Base-by-base conservation (phyloP, 2,888 invertebrate species). In the Ophonus ardosiacus region DNA sequence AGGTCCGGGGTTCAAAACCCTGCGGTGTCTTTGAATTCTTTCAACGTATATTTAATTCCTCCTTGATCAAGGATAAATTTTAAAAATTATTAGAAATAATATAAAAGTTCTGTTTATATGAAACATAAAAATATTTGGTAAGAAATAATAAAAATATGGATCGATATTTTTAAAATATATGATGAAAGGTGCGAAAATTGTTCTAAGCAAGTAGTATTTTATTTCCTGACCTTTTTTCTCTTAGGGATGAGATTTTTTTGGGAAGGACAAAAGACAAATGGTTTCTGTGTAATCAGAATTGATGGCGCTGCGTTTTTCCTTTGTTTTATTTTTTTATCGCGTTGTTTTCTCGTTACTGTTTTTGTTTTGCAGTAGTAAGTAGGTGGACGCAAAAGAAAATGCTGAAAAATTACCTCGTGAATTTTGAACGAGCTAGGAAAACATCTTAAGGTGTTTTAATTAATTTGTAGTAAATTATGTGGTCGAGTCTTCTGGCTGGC, bases 221-320 rank as follows among this genome's bases (percentile, higher is more conserved):
- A 83, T 79, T 71, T 57, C 76, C 51, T 8, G 31, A 31, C 56
- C 56, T 38, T 80, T 80, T 61, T 40, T 40, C 61, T 80, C 63
- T 84, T 84, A 51, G 40, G 71, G 43, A 43, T 74, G 71, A 43
- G 71, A 74, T 84, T 84, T 76, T 74, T 76, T 84, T 63, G 31
- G 76, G 38, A 81, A 83, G 80, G 85, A 80, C 68, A 78, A 80
- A 80, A 85, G 85, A 85, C 85, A 85, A 85, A 85, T 85, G 85
- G 85, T 85, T 85, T 80, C 85, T 38, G 71, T 85, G 85, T 85
- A 85, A 85, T 85, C 85, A 85, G 85, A 80, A 85, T 85, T 85
- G 85, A 85, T 85, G 85, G 85, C 56, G 80, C 80, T 31, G 68
- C 80, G 80, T 85, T 85, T 85, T 84, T 84, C 84, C 65, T 84